phyloP scores from a whole-genome alignment of 2,888 invertebrate genomes.

The Uloborus plumipes region DNA sequence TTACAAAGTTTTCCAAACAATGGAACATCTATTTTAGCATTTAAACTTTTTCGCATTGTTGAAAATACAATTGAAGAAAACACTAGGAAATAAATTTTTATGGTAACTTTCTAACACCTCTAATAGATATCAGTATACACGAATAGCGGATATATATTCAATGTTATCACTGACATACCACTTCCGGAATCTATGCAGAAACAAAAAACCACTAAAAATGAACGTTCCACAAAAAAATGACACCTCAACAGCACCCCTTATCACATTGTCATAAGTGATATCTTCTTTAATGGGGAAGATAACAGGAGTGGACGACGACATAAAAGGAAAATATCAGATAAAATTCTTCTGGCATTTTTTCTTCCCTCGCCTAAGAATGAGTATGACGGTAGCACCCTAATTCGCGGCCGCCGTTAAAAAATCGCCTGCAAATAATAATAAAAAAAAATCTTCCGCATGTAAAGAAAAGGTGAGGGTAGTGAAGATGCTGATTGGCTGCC shows the following conservation, averaged over 20 bases:
- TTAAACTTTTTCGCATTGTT: too few species aligned
- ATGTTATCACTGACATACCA: too few species aligned
- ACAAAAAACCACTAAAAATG: not conserved
- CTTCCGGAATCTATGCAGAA: not conserved
- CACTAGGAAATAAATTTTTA: too few species aligned
- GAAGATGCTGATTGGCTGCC: conserved; percentile 30
- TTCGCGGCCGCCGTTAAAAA: conserved; percentile 6
- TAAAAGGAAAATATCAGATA: conserved; percentile 50
- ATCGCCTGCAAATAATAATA: too few species aligned
- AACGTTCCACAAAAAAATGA: conserved; percentile 2
- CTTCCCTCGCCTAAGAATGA: conserved; percentile 12
- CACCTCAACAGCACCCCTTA: conserved; percentile 8
- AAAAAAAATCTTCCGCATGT: not conserved
- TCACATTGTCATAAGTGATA: conserved; percentile 52
- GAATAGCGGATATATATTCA: too few species aligned
- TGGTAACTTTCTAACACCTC: too few species aligned
- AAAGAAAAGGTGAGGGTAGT: conserved; percentile 7
- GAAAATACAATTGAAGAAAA: too few species aligned
- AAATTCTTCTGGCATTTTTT: conserved; percentile 11
- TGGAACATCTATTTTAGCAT: too few species aligned
- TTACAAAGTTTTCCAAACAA: too few species aligned
- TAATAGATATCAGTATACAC: too few species aligned
- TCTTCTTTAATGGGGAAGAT: conserved; percentile 42
- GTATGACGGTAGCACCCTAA: conserved; percentile 40
- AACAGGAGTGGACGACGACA: conserved; percentile 13